These are phyloP conservation scores for Vollenhovia emeryi DNA, from an alignment of 1,140 invertebrate species.

Conservation along the genomic window DNA sequence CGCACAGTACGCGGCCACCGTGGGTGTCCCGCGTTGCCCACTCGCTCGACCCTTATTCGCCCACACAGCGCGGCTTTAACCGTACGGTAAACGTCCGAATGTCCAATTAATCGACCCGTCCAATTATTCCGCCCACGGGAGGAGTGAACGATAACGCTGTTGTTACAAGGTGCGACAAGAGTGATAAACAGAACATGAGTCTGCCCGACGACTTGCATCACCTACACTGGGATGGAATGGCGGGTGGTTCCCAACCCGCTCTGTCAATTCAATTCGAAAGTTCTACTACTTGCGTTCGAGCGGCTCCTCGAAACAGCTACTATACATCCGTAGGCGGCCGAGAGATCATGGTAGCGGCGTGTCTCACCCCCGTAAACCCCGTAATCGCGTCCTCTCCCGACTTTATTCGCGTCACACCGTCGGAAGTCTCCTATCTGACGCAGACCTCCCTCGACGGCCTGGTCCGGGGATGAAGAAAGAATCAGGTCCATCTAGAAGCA, in stretches of 20 bases:
- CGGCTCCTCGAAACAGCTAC: neutral
- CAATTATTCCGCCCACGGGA: slow-evolving; percentile 1
- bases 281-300: neutral
- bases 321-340: neutral
- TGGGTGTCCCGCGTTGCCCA: neutral
- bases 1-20: neutral
- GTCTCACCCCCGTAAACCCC: neutral
- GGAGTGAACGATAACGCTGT: slow-evolving; percentile 13
- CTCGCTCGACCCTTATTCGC: neutral
- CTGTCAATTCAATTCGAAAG: neutral
- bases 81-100: slow-evolving; percentile 26
- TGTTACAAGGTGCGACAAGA: neutral
- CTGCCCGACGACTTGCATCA: neutral
- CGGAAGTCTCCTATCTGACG: slow-evolving; percentile 34
- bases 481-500: slow-evolving; percentile 75
- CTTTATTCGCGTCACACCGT: neutral
- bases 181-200: neutral
- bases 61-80: neutral
- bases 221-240: neutral
- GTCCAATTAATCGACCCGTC: slow-evolving; percentile 31
- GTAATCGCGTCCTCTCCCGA: neutral
- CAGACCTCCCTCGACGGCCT: slow-evolving; percentile 54
- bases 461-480: slow-evolving; percentile 57
- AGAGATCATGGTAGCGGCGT: neutral
- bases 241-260: neutral